Conservation (phyloP, 2,888 invertebrate species). For the Gastrophysa polygoni region DNA sequence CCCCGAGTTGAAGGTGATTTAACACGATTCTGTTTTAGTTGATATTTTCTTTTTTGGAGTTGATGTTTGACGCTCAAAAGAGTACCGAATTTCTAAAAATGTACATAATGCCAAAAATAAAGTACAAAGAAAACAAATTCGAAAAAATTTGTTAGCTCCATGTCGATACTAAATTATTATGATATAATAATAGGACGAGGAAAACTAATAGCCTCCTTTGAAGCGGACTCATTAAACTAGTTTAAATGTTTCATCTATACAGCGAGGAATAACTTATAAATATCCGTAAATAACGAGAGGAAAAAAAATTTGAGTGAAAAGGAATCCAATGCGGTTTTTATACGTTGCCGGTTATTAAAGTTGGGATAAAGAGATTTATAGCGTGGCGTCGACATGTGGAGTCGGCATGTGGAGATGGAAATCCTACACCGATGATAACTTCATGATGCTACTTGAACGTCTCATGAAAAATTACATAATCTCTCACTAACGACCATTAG, state of each 20-base stretch:
- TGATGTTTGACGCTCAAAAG: no score
- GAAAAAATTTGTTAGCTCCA: conserved; percentile 10
- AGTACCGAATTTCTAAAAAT: no score
- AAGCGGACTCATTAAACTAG: conserved; percentile 29
- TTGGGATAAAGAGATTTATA: conserved; percentile 23
- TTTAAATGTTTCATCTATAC: conserved; percentile 30
- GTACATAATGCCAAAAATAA: not conserved
- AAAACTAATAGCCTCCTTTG: conserved; percentile 30
- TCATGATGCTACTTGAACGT: conserved; percentile 5
- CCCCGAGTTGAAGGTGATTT: not conserved
- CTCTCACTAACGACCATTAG: conserved; percentile 5
- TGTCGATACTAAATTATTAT: conserved; percentile 29
- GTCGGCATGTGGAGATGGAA: conserved; percentile 23
- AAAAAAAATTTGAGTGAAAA: conserved; percentile 22
- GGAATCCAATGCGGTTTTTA: conserved; percentile 24
- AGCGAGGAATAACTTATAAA: conserved; percentile 25
- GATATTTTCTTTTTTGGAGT: no score
- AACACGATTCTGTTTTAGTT: no score
- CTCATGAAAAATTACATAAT: conserved; percentile 17
- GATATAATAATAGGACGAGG: conserved; percentile 31
- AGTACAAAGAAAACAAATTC: conserved; percentile 10
- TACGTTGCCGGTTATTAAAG: conserved; percentile 26
- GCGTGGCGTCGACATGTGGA: conserved; percentile 23
- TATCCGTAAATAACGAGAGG: conserved; percentile 29
- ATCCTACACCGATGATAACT: conserved; percentile 18